Base-by-base conservation (phyloP, 2,888 invertebrate species). In the Nesidiocoris tenuis region DNA sequence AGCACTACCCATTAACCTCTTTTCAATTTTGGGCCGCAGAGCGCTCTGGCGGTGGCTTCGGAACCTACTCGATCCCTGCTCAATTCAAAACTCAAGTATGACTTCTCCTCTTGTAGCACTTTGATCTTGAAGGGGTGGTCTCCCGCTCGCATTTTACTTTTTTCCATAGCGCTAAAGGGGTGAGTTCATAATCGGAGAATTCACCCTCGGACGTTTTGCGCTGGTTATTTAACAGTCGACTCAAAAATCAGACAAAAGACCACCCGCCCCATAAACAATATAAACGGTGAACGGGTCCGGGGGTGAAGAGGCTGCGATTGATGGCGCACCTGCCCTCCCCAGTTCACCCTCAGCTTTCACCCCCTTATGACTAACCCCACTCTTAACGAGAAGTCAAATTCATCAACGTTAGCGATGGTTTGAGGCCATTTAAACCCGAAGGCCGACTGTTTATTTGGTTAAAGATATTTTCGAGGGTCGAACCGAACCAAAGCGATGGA, bases 191-290 rank as follows among this genome's bases (percentile, higher is more conserved):
- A 72, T 72, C 61, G 72, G 55, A n/a, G 23, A 67, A 22, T n/a
- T 25, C 25, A 25, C 61, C 72, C 63, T 21, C 59, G 18, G 7
- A 24, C 74, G 74, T 74, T 74, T 74, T 74, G 74, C 74, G 56
- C 74, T 74, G 74, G 74, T 74, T 74, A 74, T 74, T 74, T 74
- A 74, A 74, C 74, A 74, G 70, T 39, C 65, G 65, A 72, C 72
- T 72, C 63, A 61, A 61, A 61, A 55, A 39, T 61, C 63, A 39
- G 63, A 72, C 72, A 72, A 72, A 72, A 22, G 72, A 61, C 72
- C 72, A 72, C 72, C 72, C 72, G 63, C 72, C 72, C 72, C 54
- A 72, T 72, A 72, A 72, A 72, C 72, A 72, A 72, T 72, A 72
- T 59, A 70, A 70, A 39, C 39, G 39, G 39, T 39, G 39, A 7